Conservation (phyloP, 2,888 invertebrate species). For the Polydrusus pterygomalis region DNA sequence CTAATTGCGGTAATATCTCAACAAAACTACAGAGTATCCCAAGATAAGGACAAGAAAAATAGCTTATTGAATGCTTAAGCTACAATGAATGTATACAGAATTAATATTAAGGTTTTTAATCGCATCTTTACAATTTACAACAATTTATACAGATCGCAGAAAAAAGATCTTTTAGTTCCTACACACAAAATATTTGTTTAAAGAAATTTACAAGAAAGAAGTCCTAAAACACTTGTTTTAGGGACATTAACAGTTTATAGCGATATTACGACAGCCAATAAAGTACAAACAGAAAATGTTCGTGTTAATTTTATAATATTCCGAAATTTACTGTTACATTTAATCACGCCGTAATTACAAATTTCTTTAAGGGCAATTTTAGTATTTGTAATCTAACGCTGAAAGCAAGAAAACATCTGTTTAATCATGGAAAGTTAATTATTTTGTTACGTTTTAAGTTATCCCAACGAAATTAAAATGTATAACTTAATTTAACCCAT, state of each 20-base stretch:
- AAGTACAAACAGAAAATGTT: background rate
- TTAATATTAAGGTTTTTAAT: too few species aligned
- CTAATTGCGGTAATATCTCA: conserved; percentile 23
- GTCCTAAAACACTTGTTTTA: too few species aligned
- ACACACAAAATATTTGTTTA: too few species aligned
- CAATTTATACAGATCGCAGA: too few species aligned
- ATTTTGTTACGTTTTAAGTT: conserved; percentile 34
- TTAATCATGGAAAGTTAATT: conserved; percentile 32
- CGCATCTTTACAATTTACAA: too few species aligned
- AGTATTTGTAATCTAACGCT: conserved; percentile 7
- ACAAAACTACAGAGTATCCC: background rate
- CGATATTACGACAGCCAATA: too few species aligned
- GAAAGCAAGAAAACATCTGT: conserved; percentile 34
- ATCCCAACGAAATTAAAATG: conserved; percentile 20
- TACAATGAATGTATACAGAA: too few species aligned
- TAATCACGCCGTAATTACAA: conserved; percentile 20
- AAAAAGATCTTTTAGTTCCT: too few species aligned
- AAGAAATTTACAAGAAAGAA: too few species aligned
- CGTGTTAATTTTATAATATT: conserved; percentile 25
- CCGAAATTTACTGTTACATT: conserved; percentile 15
- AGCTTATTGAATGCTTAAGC: too few species aligned
- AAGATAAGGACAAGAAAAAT: too few species aligned
- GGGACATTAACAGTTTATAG: too few species aligned
- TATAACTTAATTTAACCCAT: conserved; percentile 14
- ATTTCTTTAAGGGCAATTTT: conserved; percentile 23